A percentile compares a stretch with the other conserved stretches of the same genome.
Evolutionary conservation across 2,797 vertebrate species (phyloP).

Genomic region (Myotis myotis): DNA sequence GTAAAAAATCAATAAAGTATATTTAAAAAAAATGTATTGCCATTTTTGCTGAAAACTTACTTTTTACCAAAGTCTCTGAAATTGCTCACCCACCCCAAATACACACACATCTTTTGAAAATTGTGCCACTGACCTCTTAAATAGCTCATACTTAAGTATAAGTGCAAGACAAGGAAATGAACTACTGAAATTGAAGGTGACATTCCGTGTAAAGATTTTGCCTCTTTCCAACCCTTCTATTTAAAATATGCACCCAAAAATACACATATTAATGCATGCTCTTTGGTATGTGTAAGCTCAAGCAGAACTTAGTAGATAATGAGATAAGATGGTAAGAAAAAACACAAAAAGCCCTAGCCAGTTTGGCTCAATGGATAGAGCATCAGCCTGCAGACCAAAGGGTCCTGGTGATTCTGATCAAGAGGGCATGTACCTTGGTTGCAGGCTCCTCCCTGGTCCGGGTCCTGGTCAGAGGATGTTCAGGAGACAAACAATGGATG

Average conservation of each 20-base stretch:
- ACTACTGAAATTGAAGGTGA: neutral
- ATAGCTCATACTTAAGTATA: neutral
- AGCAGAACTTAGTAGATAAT: neutral
- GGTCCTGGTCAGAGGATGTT: too few species aligned
- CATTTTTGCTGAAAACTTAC: neutral
- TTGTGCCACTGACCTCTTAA: neutral
- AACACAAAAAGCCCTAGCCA: neutral
- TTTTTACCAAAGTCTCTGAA: neutral
- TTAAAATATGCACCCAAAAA: neutral
- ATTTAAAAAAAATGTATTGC: neutral
- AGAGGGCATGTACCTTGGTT: too few species aligned
- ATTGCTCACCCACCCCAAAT: neutral
- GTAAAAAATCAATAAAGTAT: too few species aligned
- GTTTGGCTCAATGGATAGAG: too few species aligned
- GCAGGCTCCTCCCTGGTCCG: too few species aligned
- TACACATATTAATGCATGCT: neutral
- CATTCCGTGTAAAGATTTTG: neutral
- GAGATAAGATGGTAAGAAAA: neutral
- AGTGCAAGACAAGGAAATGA: neutral
- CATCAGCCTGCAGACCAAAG: too few species aligned
- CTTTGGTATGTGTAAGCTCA: neutral
- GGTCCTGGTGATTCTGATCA: too few species aligned
- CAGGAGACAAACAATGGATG: too few species aligned
- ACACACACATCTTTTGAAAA: neutral
- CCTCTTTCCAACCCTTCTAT: neutral